These are phyloP conservation scores for Columba janthina DNA, from an alignment of 2,113 vertebrate genomes.

Conservation along the genomic window DNA sequence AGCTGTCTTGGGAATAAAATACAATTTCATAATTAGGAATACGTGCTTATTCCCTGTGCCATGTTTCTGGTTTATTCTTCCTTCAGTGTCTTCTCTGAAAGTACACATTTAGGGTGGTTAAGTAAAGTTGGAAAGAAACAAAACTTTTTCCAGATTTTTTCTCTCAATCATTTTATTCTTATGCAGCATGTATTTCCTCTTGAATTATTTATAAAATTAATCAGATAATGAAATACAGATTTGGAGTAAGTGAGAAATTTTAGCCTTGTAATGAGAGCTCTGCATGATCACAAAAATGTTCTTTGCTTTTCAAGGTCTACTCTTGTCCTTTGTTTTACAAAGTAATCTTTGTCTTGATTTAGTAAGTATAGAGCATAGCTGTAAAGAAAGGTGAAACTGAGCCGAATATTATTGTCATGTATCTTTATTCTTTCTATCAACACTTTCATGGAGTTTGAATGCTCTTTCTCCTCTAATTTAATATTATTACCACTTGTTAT, in stretches of 20 bases:
- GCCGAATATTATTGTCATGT: not conserved
- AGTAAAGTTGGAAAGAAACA: not conserved
- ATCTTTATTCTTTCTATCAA: not conserved
- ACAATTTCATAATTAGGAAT: constrained; percentile 29
- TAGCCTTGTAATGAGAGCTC: not conserved
- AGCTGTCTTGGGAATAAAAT: constrained; percentile 39
- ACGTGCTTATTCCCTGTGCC: not conserved
- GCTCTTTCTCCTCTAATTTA: not conserved
- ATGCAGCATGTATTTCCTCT: not conserved
- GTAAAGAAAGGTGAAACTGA: not conserved
- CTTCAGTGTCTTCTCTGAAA: not conserved
- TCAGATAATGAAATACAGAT: not conserved
- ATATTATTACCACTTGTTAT: not conserved
- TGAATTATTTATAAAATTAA: not conserved
- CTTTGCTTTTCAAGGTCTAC: not conserved
- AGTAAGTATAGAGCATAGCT: not conserved
- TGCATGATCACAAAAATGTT: not conserved
- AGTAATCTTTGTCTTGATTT: not conserved
- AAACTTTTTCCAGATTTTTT: not conserved
- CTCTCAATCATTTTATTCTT: not conserved
- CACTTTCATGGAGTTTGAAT: not conserved
- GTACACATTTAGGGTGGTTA: not conserved
- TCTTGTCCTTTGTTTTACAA: not conserved
- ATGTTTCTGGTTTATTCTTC: not conserved
- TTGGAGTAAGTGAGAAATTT: not conserved